Evolutionary conservation across 2,797 vertebrate genomes (phyloP).

Genomic region (Tragopan temminckii): DNA sequence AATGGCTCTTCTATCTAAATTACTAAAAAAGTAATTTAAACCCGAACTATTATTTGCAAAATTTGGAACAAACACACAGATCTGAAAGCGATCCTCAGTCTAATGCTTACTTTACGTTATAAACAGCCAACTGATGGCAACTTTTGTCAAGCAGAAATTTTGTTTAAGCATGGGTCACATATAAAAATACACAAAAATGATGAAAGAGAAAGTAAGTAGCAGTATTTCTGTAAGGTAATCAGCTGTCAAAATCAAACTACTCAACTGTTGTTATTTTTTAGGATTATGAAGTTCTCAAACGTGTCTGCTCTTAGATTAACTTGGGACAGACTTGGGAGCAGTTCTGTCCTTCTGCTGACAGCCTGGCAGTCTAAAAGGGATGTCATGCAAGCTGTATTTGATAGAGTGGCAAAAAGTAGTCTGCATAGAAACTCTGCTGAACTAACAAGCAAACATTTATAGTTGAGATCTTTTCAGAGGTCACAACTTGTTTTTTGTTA

Average conservation of each 20-base stretch:
- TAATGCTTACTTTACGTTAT: not conserved
- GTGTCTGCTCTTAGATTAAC: slow-evolving; percentile 4
- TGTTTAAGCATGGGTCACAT: not conserved
- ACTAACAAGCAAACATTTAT: not conserved
- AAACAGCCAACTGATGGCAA: not conserved
- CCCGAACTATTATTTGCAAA: not conserved
- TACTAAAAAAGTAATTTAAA: not conserved
- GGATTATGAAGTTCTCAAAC: slow-evolving; percentile 35
- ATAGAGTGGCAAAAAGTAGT: not conserved
- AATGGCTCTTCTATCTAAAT: not conserved
- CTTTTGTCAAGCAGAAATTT: not conserved
- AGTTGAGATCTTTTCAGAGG: slow-evolving; percentile 3
- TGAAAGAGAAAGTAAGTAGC: slow-evolving; percentile 9
- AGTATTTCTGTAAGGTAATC: not conserved
- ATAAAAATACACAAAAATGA: not conserved
- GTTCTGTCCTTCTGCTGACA: not conserved
- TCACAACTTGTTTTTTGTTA: not conserved
- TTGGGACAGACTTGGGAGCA: not conserved
- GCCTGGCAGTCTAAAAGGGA: not conserved
- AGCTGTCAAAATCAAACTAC: not conserved
- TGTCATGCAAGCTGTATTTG: not conserved
- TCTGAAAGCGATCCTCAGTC: not conserved
- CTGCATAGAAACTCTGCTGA: not conserved
- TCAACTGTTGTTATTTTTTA: not conserved
- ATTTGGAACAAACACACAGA: not conserved